Evolutionary conservation across 2,797 vertebrate genomes (phyloP), one percentile per base, ranked within the genome.

Genomic region (Takifugu ocellatus): DNA sequence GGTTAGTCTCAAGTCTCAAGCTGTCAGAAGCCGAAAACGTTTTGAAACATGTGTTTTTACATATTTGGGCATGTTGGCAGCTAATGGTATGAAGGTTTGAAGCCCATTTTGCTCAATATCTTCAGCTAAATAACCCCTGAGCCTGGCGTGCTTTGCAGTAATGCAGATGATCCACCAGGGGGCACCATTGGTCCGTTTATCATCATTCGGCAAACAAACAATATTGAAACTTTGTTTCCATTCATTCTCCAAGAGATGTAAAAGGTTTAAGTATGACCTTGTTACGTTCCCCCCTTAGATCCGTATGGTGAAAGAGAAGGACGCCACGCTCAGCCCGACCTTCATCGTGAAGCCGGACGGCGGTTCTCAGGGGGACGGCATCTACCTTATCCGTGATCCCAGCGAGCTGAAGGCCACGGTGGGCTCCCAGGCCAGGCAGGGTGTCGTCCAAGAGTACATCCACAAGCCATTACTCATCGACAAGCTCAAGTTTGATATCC

Each of bases 381-480:
- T 99, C 92, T 99, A 97, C 94, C 95, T 99, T 87, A 94, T 99
- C 85, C 95, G 93, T 49, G 96, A 98, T 72, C 94, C 95, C 2
- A 76, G 66, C 21, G 97, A 98, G 61, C 79, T 94, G 46, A 93
- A 93, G 48, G 72, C 91, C 68, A 69, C 91, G 2, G 87, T 85
- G 29, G 91, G 87, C 51, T 75, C 93, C 15, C 94, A 92, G 73
- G 90, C 87, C 88, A 88, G 94, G 66, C 95, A 96, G 10, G 89
- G 90, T 0, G 95, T 99, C 26, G 95, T 98, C 53, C 97, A 99
- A 88, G 97, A 99, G 57, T 99, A 99, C 74, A 93, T 99, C 59
- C 91, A 93, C 66, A 95, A 92, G 69, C 97, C 96, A 0, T 81
- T 99, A 60, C 93, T 99, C n/a, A 91, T 99, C 0, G 96, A 99